These are phyloP conservation scores for Plutomurus gul DNA, from an alignment of 1,140 invertebrate genomes.

Conservation along the genomic window DNA sequence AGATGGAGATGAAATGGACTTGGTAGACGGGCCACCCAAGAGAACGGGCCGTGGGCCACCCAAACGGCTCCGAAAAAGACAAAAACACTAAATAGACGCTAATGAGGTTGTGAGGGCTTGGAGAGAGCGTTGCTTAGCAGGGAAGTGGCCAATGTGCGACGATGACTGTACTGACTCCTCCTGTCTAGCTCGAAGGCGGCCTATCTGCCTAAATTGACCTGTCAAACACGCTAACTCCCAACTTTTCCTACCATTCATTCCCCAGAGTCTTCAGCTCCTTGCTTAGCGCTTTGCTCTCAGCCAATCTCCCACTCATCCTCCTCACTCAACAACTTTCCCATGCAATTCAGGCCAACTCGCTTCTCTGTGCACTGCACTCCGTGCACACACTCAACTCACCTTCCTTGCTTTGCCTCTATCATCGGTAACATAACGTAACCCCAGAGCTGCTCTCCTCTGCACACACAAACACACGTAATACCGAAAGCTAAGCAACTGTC, in stretches of 20 bases:
- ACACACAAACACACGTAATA: too few species aligned
- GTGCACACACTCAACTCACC: not conserved
- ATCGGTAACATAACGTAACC: not conserved
- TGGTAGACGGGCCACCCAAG: slow-evolving; percentile 50
- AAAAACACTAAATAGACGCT: slow-evolving; percentile 55
- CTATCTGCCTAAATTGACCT: slow-evolving; percentile 52
- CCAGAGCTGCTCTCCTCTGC: not conserved
- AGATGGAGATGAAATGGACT: slow-evolving; percentile 21
- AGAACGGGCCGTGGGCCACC: slow-evolving; percentile 44
- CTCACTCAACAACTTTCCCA: not conserved
- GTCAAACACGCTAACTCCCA: slow-evolving; percentile 49
- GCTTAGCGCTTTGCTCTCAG: not conserved
- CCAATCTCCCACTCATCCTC: slow-evolving; percentile 18
- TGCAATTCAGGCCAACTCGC: not conserved
- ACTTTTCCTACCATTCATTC: slow-evolving; percentile 12
- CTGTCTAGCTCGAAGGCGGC: slow-evolving; percentile 46
- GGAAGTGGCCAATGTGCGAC: slow-evolving; percentile 43
- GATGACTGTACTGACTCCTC: slow-evolving; percentile 47
- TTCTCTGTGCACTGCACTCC: not conserved
- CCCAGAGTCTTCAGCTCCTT: not conserved
- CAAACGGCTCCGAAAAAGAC: slow-evolving; percentile 44
- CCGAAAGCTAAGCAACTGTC: not conserved
- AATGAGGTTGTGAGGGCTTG: slow-evolving; percentile 50
- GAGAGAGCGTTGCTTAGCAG: not conserved
- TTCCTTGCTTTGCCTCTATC: too few species aligned